Conservation (phyloP, 1,140 invertebrate species). For the Conus betulinus region DNA sequence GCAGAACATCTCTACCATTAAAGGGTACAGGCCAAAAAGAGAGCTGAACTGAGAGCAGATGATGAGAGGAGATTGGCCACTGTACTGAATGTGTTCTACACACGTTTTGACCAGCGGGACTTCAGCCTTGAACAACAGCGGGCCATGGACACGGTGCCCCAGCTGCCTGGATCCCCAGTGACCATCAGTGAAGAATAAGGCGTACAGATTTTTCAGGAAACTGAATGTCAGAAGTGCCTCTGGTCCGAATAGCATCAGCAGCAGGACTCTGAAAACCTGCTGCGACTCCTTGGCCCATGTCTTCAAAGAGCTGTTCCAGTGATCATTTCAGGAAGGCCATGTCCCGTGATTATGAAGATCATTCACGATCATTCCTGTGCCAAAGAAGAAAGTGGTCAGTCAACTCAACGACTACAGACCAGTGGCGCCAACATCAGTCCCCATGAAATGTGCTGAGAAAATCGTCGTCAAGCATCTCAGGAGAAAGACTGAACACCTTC, state of each 20-base stretch:
- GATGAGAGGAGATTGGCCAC: background rate
- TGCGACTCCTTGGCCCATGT: background rate
- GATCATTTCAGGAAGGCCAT: background rate
- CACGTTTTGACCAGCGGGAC: background rate
- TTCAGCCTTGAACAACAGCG: background rate
- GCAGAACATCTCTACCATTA: background rate
- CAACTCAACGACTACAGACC: slow-evolving; percentile 12
- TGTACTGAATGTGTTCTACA: background rate
- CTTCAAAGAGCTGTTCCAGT: background rate
- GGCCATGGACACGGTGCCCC: background rate
- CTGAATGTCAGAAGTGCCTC: background rate
- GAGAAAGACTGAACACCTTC: background rate
- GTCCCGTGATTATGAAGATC: background rate
- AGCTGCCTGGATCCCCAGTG: background rate
- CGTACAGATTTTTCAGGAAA: background rate
- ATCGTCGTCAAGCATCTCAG: background rate
- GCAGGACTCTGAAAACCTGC: background rate
- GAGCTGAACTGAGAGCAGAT: background rate
- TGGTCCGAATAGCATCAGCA: background rate
- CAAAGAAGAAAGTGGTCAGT: background rate
- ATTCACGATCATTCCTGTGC: background rate
- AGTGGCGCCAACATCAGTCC: background rate
- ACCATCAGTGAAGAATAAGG: background rate
- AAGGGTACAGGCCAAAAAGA: background rate
- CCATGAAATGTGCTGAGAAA: background rate